A percentile compares a stretch with the other conserved stretches of the same genome.
phyloP scores from a whole-genome alignment of 2,797 vertebrate species.

The Glossophaga mutica region DNA sequence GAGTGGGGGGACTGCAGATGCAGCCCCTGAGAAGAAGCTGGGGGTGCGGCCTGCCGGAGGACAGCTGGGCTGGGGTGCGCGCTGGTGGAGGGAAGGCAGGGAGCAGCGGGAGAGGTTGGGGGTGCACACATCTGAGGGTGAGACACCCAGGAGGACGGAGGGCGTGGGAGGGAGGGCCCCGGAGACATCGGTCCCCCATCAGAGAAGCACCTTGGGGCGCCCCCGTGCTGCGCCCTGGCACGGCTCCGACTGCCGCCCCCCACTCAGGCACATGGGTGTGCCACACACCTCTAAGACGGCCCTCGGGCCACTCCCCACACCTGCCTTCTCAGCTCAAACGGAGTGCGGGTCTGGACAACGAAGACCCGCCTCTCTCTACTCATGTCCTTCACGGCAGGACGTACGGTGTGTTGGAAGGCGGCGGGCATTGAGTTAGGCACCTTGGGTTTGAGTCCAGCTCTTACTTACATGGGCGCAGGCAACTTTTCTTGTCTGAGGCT shows the following conservation, averaged over 20 bases:
- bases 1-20: not conserved
- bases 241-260: not conserved
- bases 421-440: not conserved
- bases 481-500: not conserved
- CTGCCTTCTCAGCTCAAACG: not conserved
- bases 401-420: not conserved
- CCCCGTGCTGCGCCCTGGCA: not conserved
- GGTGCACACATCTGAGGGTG: fast-evolving
- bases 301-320: not conserved
- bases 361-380: not conserved
- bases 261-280: not conserved
- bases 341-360: not conserved
- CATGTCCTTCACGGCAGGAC: not conserved
- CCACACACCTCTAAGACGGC: not conserved
- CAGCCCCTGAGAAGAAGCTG: too few relatives aligned
- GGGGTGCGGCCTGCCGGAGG: too few relatives aligned
- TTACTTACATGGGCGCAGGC: not conserved
- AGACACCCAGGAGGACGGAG: not conserved
- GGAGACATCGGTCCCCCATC: not conserved
- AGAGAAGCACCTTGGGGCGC: not conserved
- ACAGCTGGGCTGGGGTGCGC: not conserved
- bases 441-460: not conserved
- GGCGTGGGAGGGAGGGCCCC: not conserved
- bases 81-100: not conserved
- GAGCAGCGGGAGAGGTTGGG: not conserved